Evolutionary conservation across 2,797 vertebrate genomes (phyloP), one percentile per base, ranked within the genome.

Genomic region (Rhadinocentrus ornatus): DNA sequence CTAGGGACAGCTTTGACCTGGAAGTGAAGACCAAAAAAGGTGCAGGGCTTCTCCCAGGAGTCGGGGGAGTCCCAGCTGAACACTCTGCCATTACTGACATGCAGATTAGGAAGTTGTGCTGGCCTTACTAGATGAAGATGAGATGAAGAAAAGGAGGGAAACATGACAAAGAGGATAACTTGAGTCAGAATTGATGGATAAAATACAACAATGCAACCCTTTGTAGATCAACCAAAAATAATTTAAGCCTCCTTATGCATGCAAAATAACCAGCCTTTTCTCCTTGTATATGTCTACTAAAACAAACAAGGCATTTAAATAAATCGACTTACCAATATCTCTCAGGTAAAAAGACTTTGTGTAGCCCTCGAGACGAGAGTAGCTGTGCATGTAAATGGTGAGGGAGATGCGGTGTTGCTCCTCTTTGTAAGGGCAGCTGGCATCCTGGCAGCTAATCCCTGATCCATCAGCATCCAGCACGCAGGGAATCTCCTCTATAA

Each of bases 21-120:
- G 44, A 93, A 95, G 2, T 73, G 56, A 29, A 95, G 90, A 15
- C 67, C 22, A 27, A 85, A 95, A 81, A 32, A 95, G 18, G 80
- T 57, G 57, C 80, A 67, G 15, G 94, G 94, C 7, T 39, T 73
- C 56, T 90, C 88, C 94, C 94, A 95, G 20, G 90, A 84, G 4
- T 83, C 76, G 0, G 94, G 93, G 70, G 81, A 81, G 26, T 48
- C 64, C 93, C 94, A 94, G 27, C 24, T 68, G 74, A 94, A 93
- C 27, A 66, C 41, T 0, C 53, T 84, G 0, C 65, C 84, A 0
- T 77, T 12, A 0, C 20, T 62, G 5, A 69, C 22, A 0, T 2
- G 63, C 56, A 95, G 80, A 66, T 69, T 66, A 0, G 76, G 34
- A 16, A 93, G 71, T 20, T 60, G 71, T 20, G 48, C 91, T 0